Base-by-base conservation (phyloP, 2,113 vertebrate species). In the Oenanthe oenanthe region DNA sequence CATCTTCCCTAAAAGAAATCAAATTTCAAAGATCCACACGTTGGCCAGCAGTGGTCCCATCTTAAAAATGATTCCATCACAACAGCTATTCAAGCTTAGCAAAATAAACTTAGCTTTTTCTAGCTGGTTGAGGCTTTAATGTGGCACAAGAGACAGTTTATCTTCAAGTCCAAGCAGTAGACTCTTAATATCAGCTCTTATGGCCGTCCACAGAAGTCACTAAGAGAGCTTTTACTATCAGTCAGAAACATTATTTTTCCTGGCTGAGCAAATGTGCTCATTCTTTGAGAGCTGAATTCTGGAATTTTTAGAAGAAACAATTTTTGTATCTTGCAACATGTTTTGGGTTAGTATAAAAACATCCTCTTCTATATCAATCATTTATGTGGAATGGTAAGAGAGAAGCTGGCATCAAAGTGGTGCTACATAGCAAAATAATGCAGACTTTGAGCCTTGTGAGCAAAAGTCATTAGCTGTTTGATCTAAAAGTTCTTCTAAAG, bases 141-240 rank as follows among this genome's bases (percentile, higher is more conserved):
- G 4, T 40, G 26, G 1, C 38, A 43, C 22, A 53, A 32, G 10
- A 75, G 17, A 28, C 4, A 75, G 14, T 2, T 72, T 68, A 43
- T 25, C 34, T 72, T 81, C 47, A 77, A 80, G 13, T 47, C 22
- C 63, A 26, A 56, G 19, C 48, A n/a, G 21, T 4, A 13, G 6
- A 45, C 57, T 71, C 26, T 40, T 12, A 61, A 34, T n/a, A 57
- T 13, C 18, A 63, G 38, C 2, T 66, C 56, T 76, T 36, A 63
- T 1, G 2, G 10, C 36, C 21, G 45, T 68, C 7, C 16, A 11
- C 9, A 17, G 14, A 36, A 65, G 8, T 51, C 25, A 42, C 32
- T 21, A 14, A 26, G 16, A 15, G 42, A 51, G 14, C 3, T 63
- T 57, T 8, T 13, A 10, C 3, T 24, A 3, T 34, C 0, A 0